These are phyloP conservation scores for Camponotus floridanus DNA, from an alignment of 1,140 invertebrate species.

Conservation along the genomic window DNA sequence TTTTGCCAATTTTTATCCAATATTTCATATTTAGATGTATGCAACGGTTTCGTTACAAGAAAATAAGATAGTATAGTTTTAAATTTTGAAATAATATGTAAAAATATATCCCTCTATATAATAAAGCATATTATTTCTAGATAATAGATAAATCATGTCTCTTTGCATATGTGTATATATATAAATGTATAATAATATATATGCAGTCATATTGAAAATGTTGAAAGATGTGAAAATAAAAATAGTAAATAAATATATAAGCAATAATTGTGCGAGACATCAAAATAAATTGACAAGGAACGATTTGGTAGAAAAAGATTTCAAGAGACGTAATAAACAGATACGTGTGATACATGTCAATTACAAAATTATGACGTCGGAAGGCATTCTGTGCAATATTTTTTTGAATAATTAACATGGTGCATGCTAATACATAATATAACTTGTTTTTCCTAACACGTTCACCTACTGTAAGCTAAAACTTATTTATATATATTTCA, in stretches of 20 bases:
- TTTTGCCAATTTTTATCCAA: conserved; percentile 17
- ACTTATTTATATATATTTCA: conserved; percentile 63
- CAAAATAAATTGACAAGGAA: background rate
- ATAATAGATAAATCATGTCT: background rate
- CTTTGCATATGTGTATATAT: background rate
- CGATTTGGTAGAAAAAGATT: background rate
- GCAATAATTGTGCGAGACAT: background rate
- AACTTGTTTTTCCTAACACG: conserved; percentile 22
- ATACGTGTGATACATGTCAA: conserved; percentile 14
- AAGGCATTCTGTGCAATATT: background rate
- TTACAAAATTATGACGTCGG: conserved; percentile 40
- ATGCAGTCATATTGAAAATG: background rate
- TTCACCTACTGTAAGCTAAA: conserved; percentile 14
- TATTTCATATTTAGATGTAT: background rate
- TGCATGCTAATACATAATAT: conserved; percentile 27
- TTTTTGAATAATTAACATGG: conserved; percentile 43
- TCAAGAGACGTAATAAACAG: background rate
- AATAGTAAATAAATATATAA: background rate
- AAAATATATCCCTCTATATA: background rate
- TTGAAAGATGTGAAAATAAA: background rate
- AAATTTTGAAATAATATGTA: background rate
- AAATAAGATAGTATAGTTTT: background rate
- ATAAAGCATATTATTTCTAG: background rate
- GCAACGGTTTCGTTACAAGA: background rate
- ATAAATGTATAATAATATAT: no score